Evolutionary conservation across 2,888 invertebrate species (phyloP).

Genomic region (Campaea margaritaria): DNA sequence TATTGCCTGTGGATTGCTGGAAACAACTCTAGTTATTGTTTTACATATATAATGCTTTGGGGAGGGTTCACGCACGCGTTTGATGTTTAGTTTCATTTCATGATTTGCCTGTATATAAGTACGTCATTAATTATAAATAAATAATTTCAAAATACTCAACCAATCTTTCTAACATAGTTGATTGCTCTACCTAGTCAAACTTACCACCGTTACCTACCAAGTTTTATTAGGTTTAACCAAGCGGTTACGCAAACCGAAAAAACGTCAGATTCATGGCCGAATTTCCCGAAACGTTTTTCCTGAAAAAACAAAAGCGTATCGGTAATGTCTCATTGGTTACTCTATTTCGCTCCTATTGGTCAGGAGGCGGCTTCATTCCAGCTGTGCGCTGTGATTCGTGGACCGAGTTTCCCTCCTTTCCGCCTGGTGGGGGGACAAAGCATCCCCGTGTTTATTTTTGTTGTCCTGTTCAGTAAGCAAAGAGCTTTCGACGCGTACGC

Average conservation of each 20-base stretch:
- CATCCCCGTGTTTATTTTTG: conserved; percentile 83
- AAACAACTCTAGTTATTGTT: no score
- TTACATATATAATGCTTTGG: no score
- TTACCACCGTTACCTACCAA: background rate
- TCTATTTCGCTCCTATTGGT: conserved; percentile 59
- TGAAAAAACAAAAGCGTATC: conserved; percentile 62
- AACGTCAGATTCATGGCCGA: conserved; percentile 43
- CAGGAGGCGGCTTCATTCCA: conserved; percentile 63
- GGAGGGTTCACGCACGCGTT: no score
- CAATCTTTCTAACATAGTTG: no score
- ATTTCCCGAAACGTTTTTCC: conserved; percentile 55
- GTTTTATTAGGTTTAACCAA: conserved; percentile 16
- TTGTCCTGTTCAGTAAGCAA: conserved; percentile 78
- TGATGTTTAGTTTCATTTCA: no score
- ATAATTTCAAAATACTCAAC: no score
- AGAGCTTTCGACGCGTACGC: conserved; percentile 69
- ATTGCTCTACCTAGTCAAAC: no score
- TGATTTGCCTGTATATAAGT: no score
- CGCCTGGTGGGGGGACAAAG: conserved; percentile 66
- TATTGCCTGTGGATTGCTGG: no score
- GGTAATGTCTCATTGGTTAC: conserved; percentile 63
- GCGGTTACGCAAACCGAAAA: conserved; percentile 29
- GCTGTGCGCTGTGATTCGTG: conserved; percentile 58
- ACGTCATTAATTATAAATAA: no score
- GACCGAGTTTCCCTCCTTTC: conserved; percentile 55